A percentile compares a stretch with the other conserved stretches of the same genome.
Conservation (phyloP, 2,888 invertebrate species). For the Diplazon laetatorius region DNA sequence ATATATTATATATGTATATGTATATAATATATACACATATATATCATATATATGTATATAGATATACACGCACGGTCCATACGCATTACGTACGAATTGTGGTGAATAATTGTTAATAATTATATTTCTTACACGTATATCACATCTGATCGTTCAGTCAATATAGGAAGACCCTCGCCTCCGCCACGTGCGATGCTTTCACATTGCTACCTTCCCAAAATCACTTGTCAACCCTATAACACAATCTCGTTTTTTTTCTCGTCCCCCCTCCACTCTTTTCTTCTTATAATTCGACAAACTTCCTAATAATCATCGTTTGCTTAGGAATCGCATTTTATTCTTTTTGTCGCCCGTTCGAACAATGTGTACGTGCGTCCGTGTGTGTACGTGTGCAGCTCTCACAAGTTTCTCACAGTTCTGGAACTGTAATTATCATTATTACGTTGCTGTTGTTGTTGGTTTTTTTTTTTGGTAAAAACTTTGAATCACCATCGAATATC, state of each 20-base stretch:
- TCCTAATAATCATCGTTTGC: not conserved
- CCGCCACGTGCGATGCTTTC: constrained; percentile 72
- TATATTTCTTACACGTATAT: constrained; percentile 82
- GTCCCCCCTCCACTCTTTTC: constrained; percentile 9
- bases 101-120: constrained; percentile 79
- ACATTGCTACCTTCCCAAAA: constrained; percentile 67
- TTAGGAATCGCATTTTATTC: constrained; percentile 34
- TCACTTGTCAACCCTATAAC: constrained; percentile 52
- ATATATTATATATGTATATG: constrained; percentile 47
- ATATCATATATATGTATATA: constrained; percentile 47
- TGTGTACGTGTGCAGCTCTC: constrained; percentile 8
- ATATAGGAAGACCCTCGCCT: constrained; percentile 82
- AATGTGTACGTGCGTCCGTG: constrained; percentile 48
- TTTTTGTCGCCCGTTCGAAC: constrained; percentile 64
- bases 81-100: constrained; percentile 71
- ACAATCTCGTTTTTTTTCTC: constrained; percentile 3
- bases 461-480: constrained; percentile 79
- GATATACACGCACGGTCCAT: too few species aligned
- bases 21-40: constrained; percentile 29
- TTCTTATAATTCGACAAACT: constrained; percentile 51
- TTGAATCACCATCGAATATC: constrained; percentile 81
- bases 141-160: constrained; percentile 83
- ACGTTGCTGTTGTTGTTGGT: constrained; percentile 55
- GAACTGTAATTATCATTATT: constrained; percentile 73
- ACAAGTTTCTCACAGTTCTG: constrained; percentile 72